These are phyloP conservation scores for Cephus nigrinus DNA, from an alignment of 2,888 invertebrate genomes.

Conservation along the genomic window DNA sequence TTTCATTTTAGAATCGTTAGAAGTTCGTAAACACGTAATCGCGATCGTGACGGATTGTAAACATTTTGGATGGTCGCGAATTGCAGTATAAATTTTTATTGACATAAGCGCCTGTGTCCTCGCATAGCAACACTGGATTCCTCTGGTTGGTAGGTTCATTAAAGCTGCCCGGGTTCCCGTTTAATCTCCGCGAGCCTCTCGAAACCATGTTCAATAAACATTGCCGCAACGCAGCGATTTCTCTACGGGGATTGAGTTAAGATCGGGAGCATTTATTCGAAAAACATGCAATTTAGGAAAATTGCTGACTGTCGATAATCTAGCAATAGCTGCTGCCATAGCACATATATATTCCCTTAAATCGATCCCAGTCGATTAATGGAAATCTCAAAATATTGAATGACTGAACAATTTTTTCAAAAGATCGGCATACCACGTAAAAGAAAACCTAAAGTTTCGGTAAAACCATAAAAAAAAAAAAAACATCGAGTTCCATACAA, in stretches of 20 bases:
- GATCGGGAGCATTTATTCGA: constrained; percentile 40
- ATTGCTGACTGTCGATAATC: constrained; percentile 29
- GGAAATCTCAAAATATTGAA: not conserved
- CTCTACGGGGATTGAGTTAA: constrained; percentile 43
- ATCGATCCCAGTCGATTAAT: not conserved
- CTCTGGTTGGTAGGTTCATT: constrained; percentile 40
- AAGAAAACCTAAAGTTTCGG: not conserved
- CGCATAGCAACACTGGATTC: constrained; percentile 12
- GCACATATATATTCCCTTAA: not conserved
- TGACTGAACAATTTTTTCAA: not conserved
- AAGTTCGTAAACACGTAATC: not conserved
- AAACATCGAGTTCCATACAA: not conserved
- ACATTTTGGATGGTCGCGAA: constrained; percentile 15
- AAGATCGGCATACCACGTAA: not conserved
- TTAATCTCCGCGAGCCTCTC: constrained; percentile 54
- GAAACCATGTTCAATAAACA: constrained; percentile 61
- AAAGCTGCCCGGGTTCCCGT: constrained; percentile 49
- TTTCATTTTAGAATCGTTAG: not conserved
- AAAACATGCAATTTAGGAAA: constrained; percentile 44
- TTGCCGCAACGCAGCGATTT: constrained; percentile 49
- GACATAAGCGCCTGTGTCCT: constrained; percentile 10
- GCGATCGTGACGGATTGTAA: constrained; percentile 14
- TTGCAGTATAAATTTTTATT: constrained; percentile 22
- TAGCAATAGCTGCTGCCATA: not conserved
- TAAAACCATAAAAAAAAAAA: not conserved